phyloP scores from a whole-genome alignment of 2,113 vertebrate species.

The Potamarius usumacintae region DNA sequence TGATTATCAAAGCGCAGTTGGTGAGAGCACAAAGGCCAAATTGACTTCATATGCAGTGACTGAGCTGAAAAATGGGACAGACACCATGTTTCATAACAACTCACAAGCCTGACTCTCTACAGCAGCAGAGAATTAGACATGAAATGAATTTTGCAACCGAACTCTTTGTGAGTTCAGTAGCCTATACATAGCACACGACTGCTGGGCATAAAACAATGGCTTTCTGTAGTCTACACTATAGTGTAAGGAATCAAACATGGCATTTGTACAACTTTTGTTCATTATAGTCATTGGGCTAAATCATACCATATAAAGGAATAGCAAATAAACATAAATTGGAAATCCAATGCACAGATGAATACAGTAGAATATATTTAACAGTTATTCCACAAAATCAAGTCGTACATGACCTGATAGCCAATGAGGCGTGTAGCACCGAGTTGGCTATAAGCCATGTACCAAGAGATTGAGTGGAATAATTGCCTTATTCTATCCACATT shows the following conservation, averaged over 20 bases:
- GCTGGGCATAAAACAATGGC: background rate
- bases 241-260: background rate
- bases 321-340: background rate
- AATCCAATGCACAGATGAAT: background rate
- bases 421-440: too few relatives aligned
- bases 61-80: slow-evolving; percentile 66
- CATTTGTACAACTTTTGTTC: background rate
- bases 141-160: background rate
- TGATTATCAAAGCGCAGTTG: slow-evolving; percentile 77
- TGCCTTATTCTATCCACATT: too few relatives aligned
- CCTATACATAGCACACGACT: background rate
- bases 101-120: slow-evolving; percentile 82
- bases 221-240: background rate
- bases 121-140: slow-evolving; percentile 80
- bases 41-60: slow-evolving; percentile 78
- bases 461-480: too few relatives aligned
- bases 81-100: slow-evolving; percentile 81
- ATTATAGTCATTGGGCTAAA: background rate
- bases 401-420: too few relatives aligned
- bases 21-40: slow-evolving; percentile 74
- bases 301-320: background rate
- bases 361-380: background rate
- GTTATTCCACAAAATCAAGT: too few relatives aligned
- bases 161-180: background rate
- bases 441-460: too few relatives aligned